These are phyloP conservation scores for Limnephilus rhombicus DNA, from an alignment of 2,888 invertebrate genomes.

Conservation along the genomic window DNA sequence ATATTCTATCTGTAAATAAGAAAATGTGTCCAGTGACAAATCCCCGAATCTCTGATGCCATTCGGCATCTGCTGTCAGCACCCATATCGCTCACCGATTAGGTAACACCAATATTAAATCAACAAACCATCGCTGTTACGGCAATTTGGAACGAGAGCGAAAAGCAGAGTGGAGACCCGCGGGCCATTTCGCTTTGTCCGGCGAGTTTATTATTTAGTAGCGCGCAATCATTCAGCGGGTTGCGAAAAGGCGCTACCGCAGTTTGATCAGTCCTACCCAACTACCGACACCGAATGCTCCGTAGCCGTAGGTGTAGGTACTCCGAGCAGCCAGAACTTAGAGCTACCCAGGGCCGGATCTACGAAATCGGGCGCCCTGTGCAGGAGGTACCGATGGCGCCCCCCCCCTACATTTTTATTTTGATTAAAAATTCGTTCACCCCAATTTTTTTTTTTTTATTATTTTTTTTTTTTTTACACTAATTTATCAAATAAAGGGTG, in stretches of 20 bases:
- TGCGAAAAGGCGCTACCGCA: slow-evolving; percentile 54
- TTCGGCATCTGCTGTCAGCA: background rate
- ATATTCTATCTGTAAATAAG: background rate
- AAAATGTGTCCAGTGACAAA: background rate
- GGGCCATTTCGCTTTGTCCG: slow-evolving; percentile 29
- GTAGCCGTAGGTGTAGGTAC: no score
- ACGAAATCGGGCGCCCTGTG: no score
- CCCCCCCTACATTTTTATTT: no score
- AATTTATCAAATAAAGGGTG: no score
- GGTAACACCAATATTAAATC: slow-evolving; percentile 9
- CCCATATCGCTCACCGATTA: slow-evolving; percentile 32
- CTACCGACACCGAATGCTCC: slow-evolving; percentile 12
- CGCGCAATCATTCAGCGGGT: slow-evolving; percentile 49
- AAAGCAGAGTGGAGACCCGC: background rate
- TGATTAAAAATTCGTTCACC: no score
- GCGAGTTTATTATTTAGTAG: slow-evolving; percentile 34
- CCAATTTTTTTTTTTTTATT: no score
- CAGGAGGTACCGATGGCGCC: no score
- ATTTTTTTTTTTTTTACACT: no score
- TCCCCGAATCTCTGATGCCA: background rate
- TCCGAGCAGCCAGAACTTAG: background rate
- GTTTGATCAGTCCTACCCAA: slow-evolving; percentile 31
- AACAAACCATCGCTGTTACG: slow-evolving; percentile 9
- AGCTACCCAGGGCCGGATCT: no score
- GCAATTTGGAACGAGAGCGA: slow-evolving; percentile 17